Evolutionary conservation across 2,797 vertebrate genomes (phyloP), one percentile per base, ranked within the genome.

Genomic region (Lacerta bilineata): DNA sequence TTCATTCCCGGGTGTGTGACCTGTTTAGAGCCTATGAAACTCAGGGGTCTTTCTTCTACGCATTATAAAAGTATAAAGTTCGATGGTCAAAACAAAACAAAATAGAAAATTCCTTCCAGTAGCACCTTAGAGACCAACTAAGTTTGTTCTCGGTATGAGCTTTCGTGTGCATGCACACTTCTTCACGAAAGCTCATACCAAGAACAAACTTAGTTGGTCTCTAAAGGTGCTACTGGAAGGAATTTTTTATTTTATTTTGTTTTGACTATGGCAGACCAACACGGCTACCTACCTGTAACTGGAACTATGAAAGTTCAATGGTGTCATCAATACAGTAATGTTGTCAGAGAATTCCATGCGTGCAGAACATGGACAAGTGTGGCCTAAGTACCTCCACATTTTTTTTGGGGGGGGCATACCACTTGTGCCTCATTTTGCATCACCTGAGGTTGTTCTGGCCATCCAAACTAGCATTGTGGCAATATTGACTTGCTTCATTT

Each of bases 1-100:
- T 25, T 9, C 3, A 25, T 6, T 8, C 59, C 20, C 6, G 1
- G 11, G 20, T 3, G n/a, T 5, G 11, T 15, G 39, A 9, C 0
- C 41, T 64, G 2, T 23, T 29, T 64, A 23, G 61, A 78, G 15
- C 25, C 75, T 46, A 29, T 11, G 20, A 23, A 33, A 29, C 27
- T 2, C 33, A 75, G 15, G 50, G 50, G 50, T 55, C 11, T 29
- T 80, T 36, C 18, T 64, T n/a, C 39, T 64, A 82, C 8, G 10
- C 29, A 10, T 17, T 39, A 43, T 41, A 43, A 5, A 15, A 43
- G 23, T 43, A 2, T 75, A 29, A 33, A 61, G n/a, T 36, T 39
- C 79, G 64, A 29, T 29, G 41, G 27, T 69, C 33, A 33, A 33
- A 33, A 33, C 33, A 33, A 33, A 33, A 33, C 33, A 33, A 33